Base-by-base conservation (phyloP, 2,113 vertebrate species). In the Oncorhynchus nerka region DNA sequence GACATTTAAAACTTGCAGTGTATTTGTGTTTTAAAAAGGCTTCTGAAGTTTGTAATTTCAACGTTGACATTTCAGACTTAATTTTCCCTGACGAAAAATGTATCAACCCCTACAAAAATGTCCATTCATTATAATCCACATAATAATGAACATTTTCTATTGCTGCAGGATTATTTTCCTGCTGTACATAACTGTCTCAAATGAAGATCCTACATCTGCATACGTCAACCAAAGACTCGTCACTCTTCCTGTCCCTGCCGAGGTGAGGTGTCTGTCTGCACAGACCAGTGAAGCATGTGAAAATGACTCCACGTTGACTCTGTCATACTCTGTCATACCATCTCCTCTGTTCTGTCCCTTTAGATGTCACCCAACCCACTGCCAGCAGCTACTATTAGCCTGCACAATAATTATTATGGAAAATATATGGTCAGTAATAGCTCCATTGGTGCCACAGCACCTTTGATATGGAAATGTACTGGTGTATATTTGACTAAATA, bases 381-480 rank as follows among this genome's bases (percentile, higher is more conserved):
- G 73, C 89, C 82, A 71, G 65, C 28, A 85, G 83, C 90, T 90
- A 90, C 92, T 85, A 90, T 87, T 85, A 90, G 85, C 78, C 72
- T 71, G 84, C 88, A 90, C 84, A 85, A 90, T 4, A 87, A 81
- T 93, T 86, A 85, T 83, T 86, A 89, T 49, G 78, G 79, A 81
- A 82, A 84, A 89, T 91, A 93, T 90, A 80, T 5, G 73, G 34
- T 78, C 79, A 81, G 86, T 85, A 87, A 88, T 64, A 77, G 83
- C 74, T 83, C 80, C 82, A 87, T 84, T 83, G 74, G 78, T 89
- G 86, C 69, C 76, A 85, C 82, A 78, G 32, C 48, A 89, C 86
- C 91, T 94, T 87, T 92, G 88, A 93, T 91, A 90, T 74, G 70
- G 87, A 93, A 93, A 92, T 91, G 77, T 79, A 77, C 79, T 65